Percentiles rank a stretch among this genome's conserved stretches.
These are phyloP conservation scores for Mormyrus hasselquistii DNA, from an alignment of 2,797 vertebrate species.

Conservation along the genomic window DNA sequence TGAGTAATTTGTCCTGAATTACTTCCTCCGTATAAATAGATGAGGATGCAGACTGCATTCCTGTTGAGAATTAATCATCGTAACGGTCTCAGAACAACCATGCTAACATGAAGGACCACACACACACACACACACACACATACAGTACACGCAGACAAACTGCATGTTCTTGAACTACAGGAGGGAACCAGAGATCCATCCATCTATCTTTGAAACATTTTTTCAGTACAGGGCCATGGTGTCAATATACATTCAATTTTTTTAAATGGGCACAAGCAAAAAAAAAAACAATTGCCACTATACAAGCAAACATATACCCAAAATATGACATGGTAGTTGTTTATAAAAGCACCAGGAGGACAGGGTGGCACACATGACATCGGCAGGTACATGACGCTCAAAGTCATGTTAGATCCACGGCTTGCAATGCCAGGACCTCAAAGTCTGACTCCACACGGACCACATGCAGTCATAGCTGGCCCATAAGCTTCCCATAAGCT, in stretches of 20 bases:
- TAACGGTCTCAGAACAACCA: conserved; percentile 6
- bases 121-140: background rate
- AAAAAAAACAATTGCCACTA: background rate
- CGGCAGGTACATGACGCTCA: background rate
- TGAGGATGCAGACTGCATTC: conserved; percentile 26
- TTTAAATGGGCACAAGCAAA: background rate
- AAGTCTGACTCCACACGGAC: conserved; percentile 33
- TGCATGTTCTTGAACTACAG: background rate
- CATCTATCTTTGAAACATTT: background rate
- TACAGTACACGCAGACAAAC: background rate
- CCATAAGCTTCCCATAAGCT: conserved; percentile 16
- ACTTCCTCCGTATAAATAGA: conserved; percentile 24
- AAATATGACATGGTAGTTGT: background rate
- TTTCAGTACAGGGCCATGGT: background rate
- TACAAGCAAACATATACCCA: background rate
- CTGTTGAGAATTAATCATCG: conserved; percentile 13
- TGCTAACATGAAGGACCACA: background rate
- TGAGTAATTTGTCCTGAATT: conserved; percentile 17
- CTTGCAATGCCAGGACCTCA: conserved; percentile 22
- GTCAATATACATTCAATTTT: background rate
- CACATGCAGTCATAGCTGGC: conserved; percentile 27
- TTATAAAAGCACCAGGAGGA: background rate
- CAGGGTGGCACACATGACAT: background rate
- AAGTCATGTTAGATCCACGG: conserved; percentile 23
- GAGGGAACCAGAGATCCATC: background rate